These are phyloP conservation scores for Prunella strophiata DNA, from an alignment of 2,797 vertebrate genomes.

Conservation along the genomic window DNA sequence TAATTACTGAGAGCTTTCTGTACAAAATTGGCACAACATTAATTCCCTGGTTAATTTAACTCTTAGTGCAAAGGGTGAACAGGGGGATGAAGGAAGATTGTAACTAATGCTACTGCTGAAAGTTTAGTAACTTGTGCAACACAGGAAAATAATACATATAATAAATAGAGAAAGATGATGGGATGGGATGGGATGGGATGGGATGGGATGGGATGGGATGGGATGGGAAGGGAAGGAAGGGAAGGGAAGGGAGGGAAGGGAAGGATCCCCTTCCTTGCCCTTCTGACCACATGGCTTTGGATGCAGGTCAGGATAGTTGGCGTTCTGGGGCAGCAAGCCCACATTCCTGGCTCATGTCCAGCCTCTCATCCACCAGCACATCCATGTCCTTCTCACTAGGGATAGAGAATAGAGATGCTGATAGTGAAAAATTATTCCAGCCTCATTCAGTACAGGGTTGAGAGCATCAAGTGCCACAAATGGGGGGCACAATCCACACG, in stretches of 20 bases:
- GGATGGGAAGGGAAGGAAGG: not conserved
- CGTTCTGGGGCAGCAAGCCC: not conserved
- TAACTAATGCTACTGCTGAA: not conserved
- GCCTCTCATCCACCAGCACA: not conserved
- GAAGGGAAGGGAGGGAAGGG: too few relatives aligned
- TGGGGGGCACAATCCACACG: fast-evolving
- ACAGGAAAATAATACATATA: not conserved
- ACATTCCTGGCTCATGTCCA: fast-evolving
- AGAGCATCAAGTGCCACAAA: not conserved
- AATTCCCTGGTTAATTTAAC: not conserved
- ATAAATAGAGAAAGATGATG: not conserved
- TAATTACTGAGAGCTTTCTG: not conserved
- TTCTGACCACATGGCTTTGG: not conserved
- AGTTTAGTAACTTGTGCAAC: not conserved
- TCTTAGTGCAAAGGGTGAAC: not conserved
- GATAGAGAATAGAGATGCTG: not conserved
- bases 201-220: not conserved
- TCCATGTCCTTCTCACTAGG: not conserved
- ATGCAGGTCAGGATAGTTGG: not conserved
- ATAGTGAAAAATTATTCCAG: not conserved
- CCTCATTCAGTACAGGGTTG: not conserved
- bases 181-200: too few relatives aligned
- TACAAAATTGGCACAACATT: not conserved
- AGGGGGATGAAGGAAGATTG: not conserved
- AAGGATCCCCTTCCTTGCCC: not conserved